A percentile compares a stretch with the other conserved stretches of the same genome.
phyloP scores from a whole-genome alignment of 2,888 invertebrate genomes.

The Zeuzera pyrina region DNA sequence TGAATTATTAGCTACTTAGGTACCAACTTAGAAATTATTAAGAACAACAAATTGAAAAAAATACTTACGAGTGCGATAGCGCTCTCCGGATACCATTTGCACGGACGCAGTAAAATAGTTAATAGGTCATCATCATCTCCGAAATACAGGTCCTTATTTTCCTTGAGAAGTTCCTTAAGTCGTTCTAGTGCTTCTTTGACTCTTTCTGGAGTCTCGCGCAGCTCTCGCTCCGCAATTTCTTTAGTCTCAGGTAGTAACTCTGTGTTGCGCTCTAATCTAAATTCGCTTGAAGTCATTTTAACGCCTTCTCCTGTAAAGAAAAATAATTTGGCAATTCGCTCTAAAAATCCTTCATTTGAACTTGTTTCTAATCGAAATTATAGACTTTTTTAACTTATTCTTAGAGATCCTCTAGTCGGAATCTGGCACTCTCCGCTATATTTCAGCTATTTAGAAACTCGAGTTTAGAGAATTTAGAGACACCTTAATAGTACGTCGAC shows the following conservation, averaged over 20 bases:
- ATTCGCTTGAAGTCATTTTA: slow-evolving; percentile 58
- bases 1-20: too few species aligned
- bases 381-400: too few species aligned
- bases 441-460: too few species aligned
- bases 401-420: too few species aligned
- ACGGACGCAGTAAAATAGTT: slow-evolving; percentile 84
- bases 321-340: too few species aligned
- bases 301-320: slow-evolving; percentile 24
- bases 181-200: slow-evolving; percentile 74
- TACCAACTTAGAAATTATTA: too few species aligned
- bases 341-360: too few species aligned
- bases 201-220: slow-evolving; percentile 81
- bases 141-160: slow-evolving; percentile 77
- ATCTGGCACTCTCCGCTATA: too few species aligned
- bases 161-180: slow-evolving; percentile 77
- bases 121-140: slow-evolving; percentile 85
- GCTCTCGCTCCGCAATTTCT: slow-evolving; percentile 75
- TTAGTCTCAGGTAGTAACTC: slow-evolving; percentile 73
- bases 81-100: slow-evolving; percentile 88
- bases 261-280: slow-evolving; percentile 73
- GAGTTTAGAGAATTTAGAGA: too few species aligned
- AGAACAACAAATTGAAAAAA: background rate
- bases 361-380: too few species aligned
- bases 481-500: too few species aligned
- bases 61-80: slow-evolving; percentile 81